Evolutionary conservation across 2,113 vertebrate genomes (phyloP).

Genomic region (Tragelaphus scriptus): DNA sequence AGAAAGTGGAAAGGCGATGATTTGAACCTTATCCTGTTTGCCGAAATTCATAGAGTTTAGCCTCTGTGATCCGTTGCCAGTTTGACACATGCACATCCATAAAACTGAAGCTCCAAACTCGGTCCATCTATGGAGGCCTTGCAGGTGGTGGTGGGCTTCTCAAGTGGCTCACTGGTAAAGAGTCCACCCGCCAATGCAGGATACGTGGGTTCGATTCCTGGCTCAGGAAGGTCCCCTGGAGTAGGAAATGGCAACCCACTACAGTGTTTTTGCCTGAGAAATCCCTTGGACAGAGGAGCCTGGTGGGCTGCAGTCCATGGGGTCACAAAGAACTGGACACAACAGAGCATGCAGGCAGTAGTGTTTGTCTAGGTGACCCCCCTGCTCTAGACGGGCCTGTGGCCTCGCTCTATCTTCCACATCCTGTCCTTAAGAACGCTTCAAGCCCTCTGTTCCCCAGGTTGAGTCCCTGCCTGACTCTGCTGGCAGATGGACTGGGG

Average conservation of each 20-base stretch:
- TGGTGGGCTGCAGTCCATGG: not conserved
- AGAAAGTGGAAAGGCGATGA: not conserved
- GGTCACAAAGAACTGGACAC: not conserved
- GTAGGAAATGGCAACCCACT: not conserved
- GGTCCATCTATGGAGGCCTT: not conserved
- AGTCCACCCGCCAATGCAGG: not conserved
- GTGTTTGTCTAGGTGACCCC: not conserved
- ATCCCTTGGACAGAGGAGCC: not conserved
- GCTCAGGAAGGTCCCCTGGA: not conserved
- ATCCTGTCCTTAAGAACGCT: not conserved
- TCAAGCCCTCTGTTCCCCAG: not conserved
- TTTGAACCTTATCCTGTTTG: not conserved
- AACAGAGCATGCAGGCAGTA: not conserved
- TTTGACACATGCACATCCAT: not conserved
- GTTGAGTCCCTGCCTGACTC: not conserved
- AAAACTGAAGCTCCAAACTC: not conserved
- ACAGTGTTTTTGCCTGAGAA: not conserved
- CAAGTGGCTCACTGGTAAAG: not conserved
- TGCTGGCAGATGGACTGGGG: not conserved
- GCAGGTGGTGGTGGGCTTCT: not conserved
- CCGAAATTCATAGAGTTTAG: not conserved
- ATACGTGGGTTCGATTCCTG: not conserved
- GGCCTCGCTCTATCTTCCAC: not conserved
- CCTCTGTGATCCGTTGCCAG: not conserved
- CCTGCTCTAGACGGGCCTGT: not conserved